Conservation (phyloP, 2,797 vertebrate genomes). For the Ctenopoma kingsleyae region DNA sequence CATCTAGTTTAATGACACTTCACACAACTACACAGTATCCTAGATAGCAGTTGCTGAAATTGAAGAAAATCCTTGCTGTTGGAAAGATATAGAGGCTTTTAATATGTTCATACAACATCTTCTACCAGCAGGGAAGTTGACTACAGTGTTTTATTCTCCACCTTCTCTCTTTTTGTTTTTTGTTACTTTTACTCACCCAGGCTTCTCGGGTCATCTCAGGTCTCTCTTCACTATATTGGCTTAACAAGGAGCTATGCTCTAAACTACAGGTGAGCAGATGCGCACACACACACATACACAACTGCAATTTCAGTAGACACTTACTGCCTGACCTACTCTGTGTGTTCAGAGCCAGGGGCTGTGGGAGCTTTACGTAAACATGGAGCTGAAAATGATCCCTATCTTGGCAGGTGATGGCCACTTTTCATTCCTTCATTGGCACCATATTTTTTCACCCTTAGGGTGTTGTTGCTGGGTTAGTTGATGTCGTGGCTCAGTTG, state of each 20-base stretch:
- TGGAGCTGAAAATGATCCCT: constrained; percentile 92
- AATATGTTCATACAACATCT: not conserved
- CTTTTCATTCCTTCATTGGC: not conserved
- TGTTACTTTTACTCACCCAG: constrained; percentile 70
- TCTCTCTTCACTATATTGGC: constrained; percentile 83
- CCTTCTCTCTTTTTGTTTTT: not conserved
- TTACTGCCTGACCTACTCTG: constrained; percentile 14
- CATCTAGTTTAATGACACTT: not conserved
- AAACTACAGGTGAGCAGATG: constrained; percentile 83
- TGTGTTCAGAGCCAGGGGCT: constrained; percentile 85
- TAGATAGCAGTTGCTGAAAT: not conserved
- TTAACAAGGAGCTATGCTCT: constrained; percentile 80
- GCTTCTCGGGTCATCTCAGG: constrained; percentile 75
- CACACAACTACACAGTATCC: not conserved
- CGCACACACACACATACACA: not conserved
- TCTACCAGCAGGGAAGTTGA: not conserved
- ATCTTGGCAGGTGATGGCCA: constrained; percentile 90
- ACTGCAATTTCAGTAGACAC: not conserved
- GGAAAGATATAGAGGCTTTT: not conserved
- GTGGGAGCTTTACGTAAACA: constrained; percentile 89
- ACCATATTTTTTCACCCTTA: not conserved
- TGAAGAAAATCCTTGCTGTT: constrained; percentile 1
- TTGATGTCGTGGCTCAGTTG: not conserved
- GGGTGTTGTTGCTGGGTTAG: not conserved
- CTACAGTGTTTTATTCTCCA: not conserved